Percentiles rank a stretch among this genome's conserved stretches.
Evolutionary conservation across 1,140 invertebrate genomes (phyloP).

Genomic region (Oreohelix idahoensis): DNA sequence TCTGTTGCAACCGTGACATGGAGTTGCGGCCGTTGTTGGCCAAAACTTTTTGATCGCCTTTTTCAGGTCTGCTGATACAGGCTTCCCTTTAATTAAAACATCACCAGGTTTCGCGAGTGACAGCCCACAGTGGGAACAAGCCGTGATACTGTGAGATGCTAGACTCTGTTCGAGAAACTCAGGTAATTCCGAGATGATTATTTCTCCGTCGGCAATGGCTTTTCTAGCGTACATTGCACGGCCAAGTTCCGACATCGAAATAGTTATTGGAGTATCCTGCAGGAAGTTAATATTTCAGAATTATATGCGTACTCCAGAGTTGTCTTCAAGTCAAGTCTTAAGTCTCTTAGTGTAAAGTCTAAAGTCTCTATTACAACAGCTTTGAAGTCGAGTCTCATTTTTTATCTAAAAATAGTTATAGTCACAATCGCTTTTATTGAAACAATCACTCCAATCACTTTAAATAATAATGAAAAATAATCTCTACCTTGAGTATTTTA

Average conservation of each 20-base stretch:
- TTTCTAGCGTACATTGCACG: constrained; percentile 46
- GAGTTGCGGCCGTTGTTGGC: constrained; percentile 41
- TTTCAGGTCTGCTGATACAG: constrained; percentile 38
- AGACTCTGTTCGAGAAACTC: constrained; percentile 54
- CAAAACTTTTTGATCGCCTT: constrained; percentile 54
- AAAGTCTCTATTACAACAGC: too few species aligned
- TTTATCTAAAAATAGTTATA: too few species aligned
- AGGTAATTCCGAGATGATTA: constrained; percentile 54
- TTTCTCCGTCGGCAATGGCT: constrained; percentile 49
- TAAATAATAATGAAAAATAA: too few species aligned
- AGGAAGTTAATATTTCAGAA: not conserved
- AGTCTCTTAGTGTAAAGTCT: too few species aligned
- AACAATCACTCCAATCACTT: too few species aligned
- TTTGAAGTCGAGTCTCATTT: too few species aligned
- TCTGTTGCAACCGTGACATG: constrained; percentile 47
- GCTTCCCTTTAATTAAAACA: constrained; percentile 47
- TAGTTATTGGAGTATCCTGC: constrained; percentile 38
- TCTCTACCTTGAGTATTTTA: too few species aligned
- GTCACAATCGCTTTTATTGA: too few species aligned
- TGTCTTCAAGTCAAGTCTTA: too few species aligned
- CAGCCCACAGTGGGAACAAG: constrained; percentile 55
- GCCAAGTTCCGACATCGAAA: constrained; percentile 53
- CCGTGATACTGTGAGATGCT: constrained; percentile 44
- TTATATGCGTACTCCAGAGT: too few species aligned
- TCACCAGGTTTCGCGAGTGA: constrained; percentile 54